Base-by-base conservation (phyloP, 30 jellyfish, hydroid and myxozoan genomes). In the Turritopsis rubra region DNA sequence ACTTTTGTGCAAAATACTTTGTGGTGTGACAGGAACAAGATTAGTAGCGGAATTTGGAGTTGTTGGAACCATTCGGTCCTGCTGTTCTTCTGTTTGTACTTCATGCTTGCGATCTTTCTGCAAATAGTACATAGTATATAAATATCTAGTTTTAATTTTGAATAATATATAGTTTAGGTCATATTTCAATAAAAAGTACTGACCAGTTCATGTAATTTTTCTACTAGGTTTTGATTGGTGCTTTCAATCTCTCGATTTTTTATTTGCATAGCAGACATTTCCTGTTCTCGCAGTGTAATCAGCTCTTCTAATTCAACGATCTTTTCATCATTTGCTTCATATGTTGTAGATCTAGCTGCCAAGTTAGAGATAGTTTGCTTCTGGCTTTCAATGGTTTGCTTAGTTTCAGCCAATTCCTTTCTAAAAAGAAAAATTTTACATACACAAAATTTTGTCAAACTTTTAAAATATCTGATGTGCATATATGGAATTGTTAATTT, bases 61-160 rank as follows among this genome's bases (percentile, higher is more conserved):
- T 21, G 88, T 66, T 66, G 88, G 88, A n/a, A 82, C 88, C 70
- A 82, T 66, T 22, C 73, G 21, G 27, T 80, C 87, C 65, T 80
- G 60, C 60, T 41, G 5, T 41, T 41, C 60, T 41, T 41, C 60
- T 3, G 60, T 13, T 13, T 41, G 60, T 41, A 41, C 60, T 13
- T 41, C 60, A 41, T 41, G 60, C 13, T 41, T 41, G 5, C 60
- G 5, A 41, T 41, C 9, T 41, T 41, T 41, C 60, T 41, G 60
- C 60, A 3, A 41, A 13, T 41, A 41, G 13, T n/a, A 27, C 77
- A 9, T n/a, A n/a, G 77, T 68, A 1, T 7, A n/a, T 9, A 68
- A 23, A n/a, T n/a, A 68, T 68, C 0, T 7, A 7, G 0, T 68
- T 68, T 0, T 68, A 0, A 68, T 68, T 68, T 68, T 9, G 9